These are phyloP conservation scores for Chloebia gouldiae DNA, from an alignment of 2,113 vertebrate genomes.

Conservation along the genomic window DNA sequence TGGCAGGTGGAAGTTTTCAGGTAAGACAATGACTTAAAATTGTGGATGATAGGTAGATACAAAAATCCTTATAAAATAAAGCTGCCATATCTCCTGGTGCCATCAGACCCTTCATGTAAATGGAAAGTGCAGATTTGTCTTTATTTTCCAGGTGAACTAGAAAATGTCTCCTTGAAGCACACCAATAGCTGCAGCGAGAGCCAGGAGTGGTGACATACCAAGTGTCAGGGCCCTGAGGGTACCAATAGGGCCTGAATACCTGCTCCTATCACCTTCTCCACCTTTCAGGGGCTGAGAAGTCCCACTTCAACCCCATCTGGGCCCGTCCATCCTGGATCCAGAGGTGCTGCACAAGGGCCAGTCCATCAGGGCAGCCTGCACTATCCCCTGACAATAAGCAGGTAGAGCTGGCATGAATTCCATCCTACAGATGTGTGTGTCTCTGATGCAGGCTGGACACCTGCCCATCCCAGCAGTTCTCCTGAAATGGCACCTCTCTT, in stretches of 20 bases:
- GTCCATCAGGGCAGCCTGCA: fast-evolving
- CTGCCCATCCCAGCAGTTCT: neutral
- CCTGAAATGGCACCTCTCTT: neutral
- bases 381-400: neutral
- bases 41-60: neutral
- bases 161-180: neutral
- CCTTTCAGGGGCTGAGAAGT: neutral
- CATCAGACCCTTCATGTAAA: neutral
- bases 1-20: neutral
- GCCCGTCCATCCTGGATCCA: neutral
- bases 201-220: neutral
- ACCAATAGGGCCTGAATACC: fast-evolving
- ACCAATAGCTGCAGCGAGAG: neutral
- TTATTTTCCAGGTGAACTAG: neutral
- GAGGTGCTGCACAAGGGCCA: neutral
- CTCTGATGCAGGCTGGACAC: fast-evolving
- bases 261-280: neutral
- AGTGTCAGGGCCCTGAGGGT: neutral
- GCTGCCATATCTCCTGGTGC: neutral
- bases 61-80: neutral
- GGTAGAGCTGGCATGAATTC: neutral
- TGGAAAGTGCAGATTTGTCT: neutral
- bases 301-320: neutral
- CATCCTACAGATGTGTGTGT: fast-evolving
- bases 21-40: neutral